Evolutionary conservation across 2,888 invertebrate genomes (phyloP), one percentile per base, ranked within the genome.

Genomic region (Campoplex capitator): DNA sequence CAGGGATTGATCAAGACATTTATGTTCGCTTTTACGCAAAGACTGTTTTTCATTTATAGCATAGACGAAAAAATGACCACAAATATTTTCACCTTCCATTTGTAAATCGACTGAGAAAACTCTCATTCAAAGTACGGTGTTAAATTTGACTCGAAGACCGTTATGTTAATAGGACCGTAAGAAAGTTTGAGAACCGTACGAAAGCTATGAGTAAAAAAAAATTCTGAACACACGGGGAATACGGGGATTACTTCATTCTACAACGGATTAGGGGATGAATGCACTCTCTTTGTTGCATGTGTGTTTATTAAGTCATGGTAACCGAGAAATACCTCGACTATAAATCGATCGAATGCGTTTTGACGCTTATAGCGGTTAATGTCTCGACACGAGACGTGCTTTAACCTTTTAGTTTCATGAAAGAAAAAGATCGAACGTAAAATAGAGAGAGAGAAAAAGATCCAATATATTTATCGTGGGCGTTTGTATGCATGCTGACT

Each of bases 391-490:
- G 81, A 38, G 70, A 80, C 77, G 79, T 75, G 79, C 79, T 77
- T 80, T 85, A 87, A 87, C 84, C 87, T 85, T 87, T 87, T 68
- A 74, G 67, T 83, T 73, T 28, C 48, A 81, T 23, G 51, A 73
- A 35, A 74, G 73, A 71, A 77, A 77, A 67, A 67, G 75, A 75
- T 42, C 45, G 16, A 35, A 45, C 28, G 62, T 62, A 11, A 56
- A 18, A 56, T 18, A 58, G 56, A 35, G 56, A n/a, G 23, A 56
- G 74, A 13, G 74, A 58, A 9, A 45, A 23, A 83, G n/a, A 83
- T 54, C 32, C 76, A 70, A 62, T 62, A 86, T 88, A 83, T 78
- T 78, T 85, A 70, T 73, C 80, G 84, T 88, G 85, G 85, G 88
- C 75, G 85, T 65, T 65, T 70, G 48, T 62, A 58, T 83, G 38